A percentile compares a stretch with the other conserved stretches of the same genome.
phyloP scores from a whole-genome alignment of 1,140 invertebrate species.

The Teleogryllus occipitalis region DNA sequence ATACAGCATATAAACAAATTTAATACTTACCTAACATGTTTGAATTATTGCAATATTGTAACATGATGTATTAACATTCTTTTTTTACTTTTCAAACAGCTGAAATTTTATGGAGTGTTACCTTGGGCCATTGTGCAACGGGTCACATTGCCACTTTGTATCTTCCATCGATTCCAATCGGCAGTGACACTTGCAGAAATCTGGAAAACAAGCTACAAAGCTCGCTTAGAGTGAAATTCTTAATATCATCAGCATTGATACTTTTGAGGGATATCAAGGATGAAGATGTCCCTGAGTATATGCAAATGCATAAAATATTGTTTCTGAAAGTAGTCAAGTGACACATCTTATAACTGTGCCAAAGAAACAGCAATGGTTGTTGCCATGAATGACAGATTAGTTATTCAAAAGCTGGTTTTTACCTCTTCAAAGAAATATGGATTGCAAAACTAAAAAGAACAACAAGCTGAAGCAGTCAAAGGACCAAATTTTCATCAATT shows the following conservation, averaged over 20 bases:
- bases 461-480: not conserved
- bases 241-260: too few species aligned
- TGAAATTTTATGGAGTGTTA: slow-evolving; percentile 88
- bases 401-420: not conserved
- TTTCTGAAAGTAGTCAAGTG: not conserved
- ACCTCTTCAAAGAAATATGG: not conserved
- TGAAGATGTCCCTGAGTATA: too few species aligned
- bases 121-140: slow-evolving; percentile 92
- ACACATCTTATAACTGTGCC: not conserved
- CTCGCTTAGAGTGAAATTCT: slow-evolving; percentile 62
- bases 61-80: not conserved
- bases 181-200: slow-evolving; percentile 94
- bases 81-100: slow-evolving; percentile 40
- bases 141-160: slow-evolving; percentile 87
- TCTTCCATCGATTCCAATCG: slow-evolving; percentile 96
- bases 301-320: not conserved
- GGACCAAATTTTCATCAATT: slow-evolving; percentile 1
- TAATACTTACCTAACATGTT: too few species aligned
- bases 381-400: not conserved
- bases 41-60: too few species aligned
- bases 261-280: too few species aligned
- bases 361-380: not conserved
- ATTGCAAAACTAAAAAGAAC: not conserved
- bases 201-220: slow-evolving; percentile 96
- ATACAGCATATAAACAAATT: not conserved